A percentile compares a stretch with the other conserved stretches of the same genome.
phyloP scores from a whole-genome alignment of 2,888 invertebrate species.

The Bimastos eiseni region DNA sequence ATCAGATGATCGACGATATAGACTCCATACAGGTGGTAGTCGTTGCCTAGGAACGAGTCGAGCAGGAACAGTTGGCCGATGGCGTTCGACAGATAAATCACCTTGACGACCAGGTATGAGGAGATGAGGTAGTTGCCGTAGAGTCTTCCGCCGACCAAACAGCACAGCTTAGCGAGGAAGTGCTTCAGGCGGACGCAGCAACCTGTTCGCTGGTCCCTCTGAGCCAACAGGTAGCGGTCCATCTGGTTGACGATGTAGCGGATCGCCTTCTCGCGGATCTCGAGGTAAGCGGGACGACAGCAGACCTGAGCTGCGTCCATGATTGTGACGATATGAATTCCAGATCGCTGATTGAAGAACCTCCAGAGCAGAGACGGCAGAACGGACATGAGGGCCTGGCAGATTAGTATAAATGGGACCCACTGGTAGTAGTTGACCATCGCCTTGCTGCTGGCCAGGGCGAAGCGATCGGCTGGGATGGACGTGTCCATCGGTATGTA shows the following conservation, averaged over 20 bases:
- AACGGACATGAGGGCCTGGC: constrained; percentile 45
- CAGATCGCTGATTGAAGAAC: constrained; percentile 46
- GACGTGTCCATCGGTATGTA: constrained; percentile 43
- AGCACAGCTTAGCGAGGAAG: constrained; percentile 60
- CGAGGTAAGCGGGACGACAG: constrained; percentile 46
- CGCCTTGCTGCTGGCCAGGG: constrained; percentile 31
- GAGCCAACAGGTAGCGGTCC: constrained; percentile 63
- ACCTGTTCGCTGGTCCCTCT: constrained; percentile 61
- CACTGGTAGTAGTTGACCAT: constrained; percentile 47
- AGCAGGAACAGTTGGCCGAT: constrained; percentile 64
- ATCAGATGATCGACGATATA: constrained; percentile 64
- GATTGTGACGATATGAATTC: constrained; percentile 45
- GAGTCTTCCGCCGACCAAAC: constrained; percentile 60
- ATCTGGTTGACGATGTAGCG: constrained; percentile 64
- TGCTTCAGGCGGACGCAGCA: constrained; percentile 59
- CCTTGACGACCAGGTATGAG: constrained; percentile 64
- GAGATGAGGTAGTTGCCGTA: constrained; percentile 64
- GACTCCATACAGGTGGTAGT: constrained; percentile 62
- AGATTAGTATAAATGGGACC: constrained; percentile 47
- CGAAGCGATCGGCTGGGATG: constrained; percentile 40
- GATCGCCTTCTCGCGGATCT: constrained; percentile 53
- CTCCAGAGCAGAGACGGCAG: constrained; percentile 46
- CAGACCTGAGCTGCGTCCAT: constrained; percentile 47
- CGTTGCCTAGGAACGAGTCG: constrained; percentile 64
- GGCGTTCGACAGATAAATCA: constrained; percentile 63